Evolutionary conservation across 1,140 invertebrate genomes (phyloP).

Genomic region (Drosophila leontia): DNA sequence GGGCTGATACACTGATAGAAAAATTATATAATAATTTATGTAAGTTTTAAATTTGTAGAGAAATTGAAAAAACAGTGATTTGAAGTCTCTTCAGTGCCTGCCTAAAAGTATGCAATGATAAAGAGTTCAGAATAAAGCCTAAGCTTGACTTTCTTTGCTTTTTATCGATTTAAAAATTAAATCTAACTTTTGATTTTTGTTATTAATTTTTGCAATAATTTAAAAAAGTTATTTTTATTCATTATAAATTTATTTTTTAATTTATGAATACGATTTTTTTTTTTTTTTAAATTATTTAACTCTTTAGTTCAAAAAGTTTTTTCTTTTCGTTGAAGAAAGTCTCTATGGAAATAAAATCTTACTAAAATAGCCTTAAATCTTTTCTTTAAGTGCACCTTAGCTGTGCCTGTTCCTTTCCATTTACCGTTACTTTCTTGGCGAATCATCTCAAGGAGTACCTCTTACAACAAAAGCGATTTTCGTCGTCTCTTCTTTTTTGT

Average conservation of each 20-base stretch:
- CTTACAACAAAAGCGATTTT: constrained; percentile 18
- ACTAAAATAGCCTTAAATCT: not conserved
- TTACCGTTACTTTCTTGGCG: constrained; percentile 48
- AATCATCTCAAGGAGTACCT: constrained; percentile 60
- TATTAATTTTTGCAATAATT: too few species aligned
- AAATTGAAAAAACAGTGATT: not conserved
- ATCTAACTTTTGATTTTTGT: too few species aligned
- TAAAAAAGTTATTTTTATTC: too few species aligned
- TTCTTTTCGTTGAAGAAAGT: not conserved
- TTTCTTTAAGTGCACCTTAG: constrained; percentile 21
- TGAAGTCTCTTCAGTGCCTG: not conserved
- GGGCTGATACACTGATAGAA: constrained; percentile 21
- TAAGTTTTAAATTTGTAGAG: not conserved
- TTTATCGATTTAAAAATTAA: not conserved
- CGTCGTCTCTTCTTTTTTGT: constrained; percentile 6
- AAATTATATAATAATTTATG: not conserved
- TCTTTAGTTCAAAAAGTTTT: too few species aligned
- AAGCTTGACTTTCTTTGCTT: not conserved
- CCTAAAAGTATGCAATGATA: not conserved
- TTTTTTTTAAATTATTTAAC: too few species aligned
- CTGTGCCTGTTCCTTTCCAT: constrained; percentile 31
- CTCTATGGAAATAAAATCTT: not conserved
- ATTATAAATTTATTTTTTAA: too few species aligned
- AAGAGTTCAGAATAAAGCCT: not conserved
- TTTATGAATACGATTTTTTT: too few species aligned